Conservation (phyloP, 1,140 invertebrate species). For the Pinna nobilis region DNA sequence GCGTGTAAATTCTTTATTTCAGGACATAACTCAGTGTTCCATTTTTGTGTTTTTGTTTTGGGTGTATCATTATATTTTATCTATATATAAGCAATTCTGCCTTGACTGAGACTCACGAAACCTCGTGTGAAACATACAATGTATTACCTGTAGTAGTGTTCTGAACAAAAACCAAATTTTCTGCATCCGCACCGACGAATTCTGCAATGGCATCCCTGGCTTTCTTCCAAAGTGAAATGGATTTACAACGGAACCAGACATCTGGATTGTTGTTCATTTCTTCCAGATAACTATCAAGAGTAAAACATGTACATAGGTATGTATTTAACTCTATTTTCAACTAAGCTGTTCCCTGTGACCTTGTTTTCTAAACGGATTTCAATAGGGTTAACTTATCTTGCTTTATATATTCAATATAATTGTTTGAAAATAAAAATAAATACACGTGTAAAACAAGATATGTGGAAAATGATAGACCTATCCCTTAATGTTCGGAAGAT, state of each 20-base stretch:
- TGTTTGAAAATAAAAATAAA: too few relatives aligned
- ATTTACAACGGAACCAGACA: background rate
- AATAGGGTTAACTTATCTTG: too few relatives aligned
- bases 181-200: constrained; percentile 15
- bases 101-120: background rate
- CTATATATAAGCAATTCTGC: background rate
- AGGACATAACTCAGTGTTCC: background rate
- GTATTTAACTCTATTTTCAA: too few relatives aligned
- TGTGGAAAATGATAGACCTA: too few relatives aligned
- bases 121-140: background rate
- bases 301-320: too few relatives aligned
- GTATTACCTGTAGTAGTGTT: constrained; percentile 24
- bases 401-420: too few relatives aligned
- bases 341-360: too few relatives aligned
- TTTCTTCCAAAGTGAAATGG: background rate
- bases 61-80: background rate
- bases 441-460: too few relatives aligned
- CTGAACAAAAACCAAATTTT: constrained; percentile 22
- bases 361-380: too few relatives aligned
- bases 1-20: background rate
- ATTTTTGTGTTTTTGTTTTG: background rate
- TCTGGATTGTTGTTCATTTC: constrained; percentile 9
- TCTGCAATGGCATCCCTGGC: constrained; percentile 1
- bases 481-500: too few relatives aligned
- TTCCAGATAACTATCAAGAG: constrained; percentile 2